Percentiles rank a stretch among this genome's conserved stretches.
Conservation (phyloP, 2,797 vertebrate genomes). For the Phalanger gymnotis region DNA sequence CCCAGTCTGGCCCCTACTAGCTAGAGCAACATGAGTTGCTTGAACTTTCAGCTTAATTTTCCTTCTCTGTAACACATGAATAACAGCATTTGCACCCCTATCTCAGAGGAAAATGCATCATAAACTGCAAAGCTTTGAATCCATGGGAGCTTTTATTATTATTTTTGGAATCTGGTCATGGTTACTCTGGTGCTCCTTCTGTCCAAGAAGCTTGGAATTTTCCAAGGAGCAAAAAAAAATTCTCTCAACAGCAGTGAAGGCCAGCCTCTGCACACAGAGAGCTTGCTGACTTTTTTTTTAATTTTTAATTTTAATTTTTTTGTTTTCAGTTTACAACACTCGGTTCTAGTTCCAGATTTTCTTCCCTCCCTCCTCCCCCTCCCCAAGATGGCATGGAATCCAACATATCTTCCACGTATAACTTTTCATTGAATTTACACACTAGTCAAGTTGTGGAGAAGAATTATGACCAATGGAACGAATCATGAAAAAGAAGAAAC, state of each 20-base stretch:
- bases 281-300: neutral
- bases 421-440: no score
- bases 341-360: no score
- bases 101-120: neutral
- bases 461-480: no score
- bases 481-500: no score
- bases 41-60: neutral
- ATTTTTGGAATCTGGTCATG: neutral
- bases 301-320: no score
- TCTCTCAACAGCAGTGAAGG: neutral
- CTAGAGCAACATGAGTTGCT: neutral
- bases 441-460: no score
- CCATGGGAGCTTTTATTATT: neutral
- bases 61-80: neutral
- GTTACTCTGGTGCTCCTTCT: neutral
- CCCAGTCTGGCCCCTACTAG: neutral
- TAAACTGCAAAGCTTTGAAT: neutral
- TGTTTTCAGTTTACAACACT: no score
- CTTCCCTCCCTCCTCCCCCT: no score
- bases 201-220: neutral
- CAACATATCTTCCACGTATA: no score
- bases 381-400: no score
- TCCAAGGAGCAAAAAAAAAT: neutral
- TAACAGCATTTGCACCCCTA: neutral
- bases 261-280: neutral